Percentiles rank a stretch among this genome's conserved stretches.
Conservation (phyloP, 2,113 vertebrate genomes). For the Callocephalon fimbriatum region DNA sequence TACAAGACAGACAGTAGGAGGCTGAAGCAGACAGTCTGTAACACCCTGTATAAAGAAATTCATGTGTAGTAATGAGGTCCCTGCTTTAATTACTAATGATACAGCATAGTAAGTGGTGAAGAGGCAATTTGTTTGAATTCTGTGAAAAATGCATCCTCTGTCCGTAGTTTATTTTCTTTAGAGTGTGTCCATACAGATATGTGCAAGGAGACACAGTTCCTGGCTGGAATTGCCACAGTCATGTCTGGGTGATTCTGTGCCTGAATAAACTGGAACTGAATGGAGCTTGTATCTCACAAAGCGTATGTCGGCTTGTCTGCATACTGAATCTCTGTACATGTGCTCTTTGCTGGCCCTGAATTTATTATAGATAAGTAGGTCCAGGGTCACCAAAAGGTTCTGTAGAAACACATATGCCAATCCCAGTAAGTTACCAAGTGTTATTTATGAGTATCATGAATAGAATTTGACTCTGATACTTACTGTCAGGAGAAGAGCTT, state of each 20-base stretch:
- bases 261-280: neutral
- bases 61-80: neutral
- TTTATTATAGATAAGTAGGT: neutral
- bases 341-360: neutral
- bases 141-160: neutral
- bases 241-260: neutral
- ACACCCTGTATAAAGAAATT: neutral
- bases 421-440: neutral
- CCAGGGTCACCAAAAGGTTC: neutral
- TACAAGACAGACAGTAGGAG: neutral
- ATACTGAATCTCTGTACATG: accelerated
- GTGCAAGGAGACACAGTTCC: neutral
- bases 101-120: neutral
- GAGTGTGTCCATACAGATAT: neutral
- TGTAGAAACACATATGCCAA: neutral
- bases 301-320: neutral
- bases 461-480: neutral
- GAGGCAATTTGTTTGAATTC: neutral
- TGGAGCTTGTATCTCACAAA: neutral
- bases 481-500: neutral
- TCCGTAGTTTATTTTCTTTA: neutral
- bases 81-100: neutral
- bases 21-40: neutral
- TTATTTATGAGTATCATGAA: neutral
- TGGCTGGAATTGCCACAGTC: neutral